phyloP scores from a whole-genome alignment of 2,797 vertebrate genomes.

The Scarus forsteni region DNA sequence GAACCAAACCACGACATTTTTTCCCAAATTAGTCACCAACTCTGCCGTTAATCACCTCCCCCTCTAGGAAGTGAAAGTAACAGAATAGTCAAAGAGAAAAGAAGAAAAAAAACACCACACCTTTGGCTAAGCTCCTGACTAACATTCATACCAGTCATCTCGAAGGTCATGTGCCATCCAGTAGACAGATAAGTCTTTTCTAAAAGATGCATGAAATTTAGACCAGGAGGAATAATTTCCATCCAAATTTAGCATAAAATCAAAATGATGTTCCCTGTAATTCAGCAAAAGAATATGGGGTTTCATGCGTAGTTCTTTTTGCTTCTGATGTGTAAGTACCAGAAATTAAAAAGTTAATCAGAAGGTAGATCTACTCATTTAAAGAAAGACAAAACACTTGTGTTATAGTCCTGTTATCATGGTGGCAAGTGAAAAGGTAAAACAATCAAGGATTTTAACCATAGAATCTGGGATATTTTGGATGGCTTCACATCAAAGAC shows the following conservation, averaged over 20 bases:
- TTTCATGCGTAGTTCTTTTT: too few species aligned
- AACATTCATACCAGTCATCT: not conserved
- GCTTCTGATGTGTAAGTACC: too few species aligned
- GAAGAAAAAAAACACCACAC: constrained; percentile 38
- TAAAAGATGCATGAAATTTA: not conserved
- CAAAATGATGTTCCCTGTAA: not conserved
- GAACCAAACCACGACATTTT: constrained; percentile 67
- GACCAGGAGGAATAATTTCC: too few species aligned
- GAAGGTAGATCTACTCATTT: too few species aligned
- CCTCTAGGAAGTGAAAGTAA: constrained; percentile 75
- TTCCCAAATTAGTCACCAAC: constrained; percentile 79
- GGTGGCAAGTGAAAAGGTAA: too few species aligned
- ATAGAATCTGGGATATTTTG: too few species aligned
- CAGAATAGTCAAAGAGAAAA: constrained; percentile 45
- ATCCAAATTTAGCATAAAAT: not conserved
- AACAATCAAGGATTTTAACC: too few species aligned
- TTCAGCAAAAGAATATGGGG: not conserved
- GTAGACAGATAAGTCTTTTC: not conserved
- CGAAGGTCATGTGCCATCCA: constrained; percentile 22
- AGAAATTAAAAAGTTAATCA: too few species aligned
- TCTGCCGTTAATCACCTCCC: constrained; percentile 71
- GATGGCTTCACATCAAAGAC: too few species aligned
- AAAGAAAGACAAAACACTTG: too few species aligned
- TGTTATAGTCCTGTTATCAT: too few species aligned
- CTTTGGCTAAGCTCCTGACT: not conserved